Evolutionary conservation across 2,888 invertebrate species (phyloP).

Genomic region (Agonopterix arenella): DNA sequence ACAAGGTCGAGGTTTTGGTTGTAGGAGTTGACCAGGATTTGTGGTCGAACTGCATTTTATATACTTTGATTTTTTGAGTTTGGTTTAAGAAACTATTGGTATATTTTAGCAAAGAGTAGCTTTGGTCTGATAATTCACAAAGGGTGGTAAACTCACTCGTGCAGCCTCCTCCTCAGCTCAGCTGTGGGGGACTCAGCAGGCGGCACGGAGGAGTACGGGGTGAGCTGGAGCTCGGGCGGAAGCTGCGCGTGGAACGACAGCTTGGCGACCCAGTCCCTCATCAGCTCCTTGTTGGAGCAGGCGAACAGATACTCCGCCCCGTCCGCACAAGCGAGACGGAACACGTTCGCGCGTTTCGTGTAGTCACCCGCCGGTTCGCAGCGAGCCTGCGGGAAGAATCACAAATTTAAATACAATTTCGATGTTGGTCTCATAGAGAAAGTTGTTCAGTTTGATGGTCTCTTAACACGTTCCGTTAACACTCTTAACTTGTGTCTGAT

Average conservation of each 20-base stretch:
- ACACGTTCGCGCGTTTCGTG: slow-evolving; percentile 95
- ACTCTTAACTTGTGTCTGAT: no score
- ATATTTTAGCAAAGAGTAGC: no score
- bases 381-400: slow-evolving; percentile 75
- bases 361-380: slow-evolving; percentile 95
- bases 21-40: slow-evolving; percentile 1
- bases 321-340: slow-evolving; percentile 90
- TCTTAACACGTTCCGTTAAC: no score
- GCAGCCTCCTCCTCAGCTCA: slow-evolving; percentile 48
- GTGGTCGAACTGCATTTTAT: not conserved
- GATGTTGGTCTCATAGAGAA: no score
- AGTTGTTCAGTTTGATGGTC: no score
- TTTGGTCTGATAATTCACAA: no score
- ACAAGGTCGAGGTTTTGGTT: not conserved
- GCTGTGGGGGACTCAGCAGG: slow-evolving; percentile 28
- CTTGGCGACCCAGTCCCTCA: slow-evolving; percentile 95
- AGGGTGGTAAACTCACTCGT: slow-evolving; percentile 33
- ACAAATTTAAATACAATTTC: no score
- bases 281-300: slow-evolving; percentile 82
- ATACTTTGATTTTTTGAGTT: no score
- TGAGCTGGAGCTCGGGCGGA: slow-evolving; percentile 91
- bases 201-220: slow-evolving; percentile 84
- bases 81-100: not conserved
- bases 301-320: slow-evolving; percentile 96
- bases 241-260: slow-evolving; percentile 94